Base-by-base conservation (phyloP, 53 echinoderm and acorn worm species). In the Holothuria leucospilota region DNA sequence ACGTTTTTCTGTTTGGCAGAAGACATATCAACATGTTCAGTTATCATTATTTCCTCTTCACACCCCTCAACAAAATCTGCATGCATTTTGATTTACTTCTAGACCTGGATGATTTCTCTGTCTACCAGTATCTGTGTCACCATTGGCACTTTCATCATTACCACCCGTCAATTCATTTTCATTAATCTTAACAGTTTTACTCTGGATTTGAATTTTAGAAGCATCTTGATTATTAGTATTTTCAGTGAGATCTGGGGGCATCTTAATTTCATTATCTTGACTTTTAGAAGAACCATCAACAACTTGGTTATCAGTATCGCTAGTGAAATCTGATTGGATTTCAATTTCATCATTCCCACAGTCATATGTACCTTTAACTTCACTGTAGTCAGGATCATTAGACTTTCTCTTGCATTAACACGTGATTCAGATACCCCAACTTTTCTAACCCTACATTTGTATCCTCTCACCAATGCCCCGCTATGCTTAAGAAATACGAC, bases 1-100 rank as follows among this genome's bases (percentile, higher is more conserved):
- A 21, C 68, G 69, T 67, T 68, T 67, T 13, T 65, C 10, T 16
- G 41, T 20, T 84, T 84, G 25, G 85, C 85, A 85, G 6, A 20
- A 26, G 42, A 20, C 25, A 85, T 69, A 85, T 68, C 69, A 85
- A 85, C 58, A 8, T 85, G 20, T 69, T 85, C 85, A 51, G 71
- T 49, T 26, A 85, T 8, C 71, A 85, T 69, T 39, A 75, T 75
- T 42, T 49, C 59, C 51, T 85, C 85, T 51, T 85, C 85, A 52
- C 7, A 53, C 26, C 71, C 59, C 18, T 75, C 85, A 85, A 85
- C 69, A 69, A 64, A 84, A 66, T 84, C 84, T 63, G 12, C 65
- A 84, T 66, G 66, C 84, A 84, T 66, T 84, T 63, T 13, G 84
- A 66, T 84, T 84, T 84, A 70, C 53, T 41, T 29, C 27, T 81